Evolutionary conservation across 2,797 vertebrate genomes (phyloP).

Genomic region (Gallinago stenura): DNA sequence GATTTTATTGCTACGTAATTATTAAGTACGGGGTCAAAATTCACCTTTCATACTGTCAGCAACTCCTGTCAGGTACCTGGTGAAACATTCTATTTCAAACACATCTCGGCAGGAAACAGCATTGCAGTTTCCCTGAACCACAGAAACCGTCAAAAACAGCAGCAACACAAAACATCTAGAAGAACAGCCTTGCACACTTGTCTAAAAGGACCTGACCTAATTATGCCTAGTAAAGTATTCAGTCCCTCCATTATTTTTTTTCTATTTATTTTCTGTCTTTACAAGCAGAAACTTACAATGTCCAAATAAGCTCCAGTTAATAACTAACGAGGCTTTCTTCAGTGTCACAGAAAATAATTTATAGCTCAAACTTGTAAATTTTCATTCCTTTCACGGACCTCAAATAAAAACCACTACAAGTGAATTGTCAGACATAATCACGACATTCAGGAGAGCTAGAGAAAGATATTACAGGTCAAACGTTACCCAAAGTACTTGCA

Average conservation of each 20-base stretch:
- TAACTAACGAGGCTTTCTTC: not conserved
- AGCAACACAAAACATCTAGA: not conserved
- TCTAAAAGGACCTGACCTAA: not conserved
- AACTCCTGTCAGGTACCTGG: not conserved
- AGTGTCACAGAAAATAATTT: not conserved
- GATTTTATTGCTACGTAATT: not conserved
- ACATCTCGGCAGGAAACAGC: not conserved
- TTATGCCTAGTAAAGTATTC: not conserved
- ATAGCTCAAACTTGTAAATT: not conserved
- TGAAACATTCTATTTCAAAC: not conserved
- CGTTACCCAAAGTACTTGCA: not conserved
- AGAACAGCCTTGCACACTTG: not conserved
- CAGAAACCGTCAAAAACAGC: not conserved
- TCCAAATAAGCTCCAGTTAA: not conserved
- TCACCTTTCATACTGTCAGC: not conserved
- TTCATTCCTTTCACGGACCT: not conserved
- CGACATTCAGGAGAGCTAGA: not conserved
- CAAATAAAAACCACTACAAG: not conserved
- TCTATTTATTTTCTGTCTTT: not conserved
- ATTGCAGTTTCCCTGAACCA: not conserved
- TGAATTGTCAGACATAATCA: not conserved
- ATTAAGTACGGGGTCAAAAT: not conserved
- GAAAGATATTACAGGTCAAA: not conserved
- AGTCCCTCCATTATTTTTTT: not conserved
- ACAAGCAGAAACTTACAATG: not conserved